Base-by-base conservation (phyloP, 2,113 vertebrate genomes). In the Silurus asotus region DNA sequence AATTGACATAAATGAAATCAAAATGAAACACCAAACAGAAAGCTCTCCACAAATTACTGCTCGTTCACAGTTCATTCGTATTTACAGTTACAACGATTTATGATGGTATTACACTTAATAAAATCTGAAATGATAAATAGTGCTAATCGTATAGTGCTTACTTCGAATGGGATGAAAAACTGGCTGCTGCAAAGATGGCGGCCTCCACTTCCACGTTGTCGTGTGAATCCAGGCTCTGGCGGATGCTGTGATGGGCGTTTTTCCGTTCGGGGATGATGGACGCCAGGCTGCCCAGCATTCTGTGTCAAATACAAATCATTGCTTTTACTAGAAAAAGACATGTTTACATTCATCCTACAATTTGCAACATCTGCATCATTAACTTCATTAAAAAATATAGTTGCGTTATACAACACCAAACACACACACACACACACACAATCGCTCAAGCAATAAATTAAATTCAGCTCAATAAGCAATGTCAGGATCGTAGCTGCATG, bases 151-250 rank as follows among this genome's bases (percentile, higher is more conserved):
- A 55, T 2, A 2, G 0, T 20, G 67, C 95, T 95, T 94, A 99
- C 98, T 98, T 99, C 0, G 98, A 99, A 45, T 99, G 98, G 76
- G 98, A 98, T 78, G 98, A 99, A 89, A 99, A 99, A 89, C 98
- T 97, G 8, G 98, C 97, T 80, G 98, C 97, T 88, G 98, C 97
- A 94, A 97, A 99, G 86, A 99, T 97, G n/a, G 98, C 98, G 19
- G 98, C 97, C 93, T 99, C 98, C 23, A 99, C 98, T 92, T 99
- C 98, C 11, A 99, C 97, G 0, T 99, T 99, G 90, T 99, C 98
- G 58, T 98, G 98, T 3, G 98, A 99, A 91, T 99, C 98, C 88
- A 99, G 93, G 90, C 98, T 99, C 89, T 99, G 98, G n/a, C 98
- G 97, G 91, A 99, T 98, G 84, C 96, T 99, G 90, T 99, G 98